Conservation (phyloP, 2,113 vertebrate genomes). For the Psammodynastes pulverulentus region DNA sequence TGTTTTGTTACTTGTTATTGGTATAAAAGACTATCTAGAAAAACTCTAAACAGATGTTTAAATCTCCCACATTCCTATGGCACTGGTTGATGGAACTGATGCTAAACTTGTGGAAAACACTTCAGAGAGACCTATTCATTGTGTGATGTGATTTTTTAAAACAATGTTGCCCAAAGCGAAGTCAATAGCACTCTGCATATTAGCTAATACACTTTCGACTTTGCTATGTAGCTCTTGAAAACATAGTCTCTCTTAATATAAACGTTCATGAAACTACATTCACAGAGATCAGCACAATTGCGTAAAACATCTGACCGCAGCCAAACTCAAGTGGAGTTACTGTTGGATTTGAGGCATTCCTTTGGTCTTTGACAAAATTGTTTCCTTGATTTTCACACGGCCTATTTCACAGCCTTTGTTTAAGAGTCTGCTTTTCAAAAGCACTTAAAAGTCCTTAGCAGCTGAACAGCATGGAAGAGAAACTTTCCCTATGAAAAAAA, state of each 20-base stretch:
- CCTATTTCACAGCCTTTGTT: conserved; percentile 22
- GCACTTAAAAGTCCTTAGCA: conserved; percentile 30
- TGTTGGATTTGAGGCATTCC: conserved; percentile 37
- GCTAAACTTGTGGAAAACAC: neutral
- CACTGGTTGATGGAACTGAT: neutral
- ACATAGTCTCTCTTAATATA: conserved; percentile 48
- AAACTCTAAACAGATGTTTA: neutral
- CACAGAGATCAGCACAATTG: conserved; percentile 47
- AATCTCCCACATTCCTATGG: neutral
- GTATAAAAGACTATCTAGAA: neutral
- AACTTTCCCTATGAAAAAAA: neutral
- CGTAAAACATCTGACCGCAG: conserved; percentile 41
- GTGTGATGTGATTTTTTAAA: conserved; percentile 4
- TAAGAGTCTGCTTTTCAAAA: conserved; percentile 22
- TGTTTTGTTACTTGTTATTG: conserved; percentile 19
- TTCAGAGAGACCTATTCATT: neutral
- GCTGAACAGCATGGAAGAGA: neutral
- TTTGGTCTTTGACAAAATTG: conserved; percentile 32
- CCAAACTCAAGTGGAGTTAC: conserved; percentile 16
- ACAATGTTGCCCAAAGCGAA: conserved; percentile 14
- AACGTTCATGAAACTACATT: conserved; percentile 21
- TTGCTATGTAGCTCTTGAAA: conserved; percentile 53
- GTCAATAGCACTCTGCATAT: conserved; percentile 33
- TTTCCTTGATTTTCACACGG: conserved; percentile 20
- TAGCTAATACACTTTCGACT: conserved; percentile 26